Evolutionary conservation across 2,113 vertebrate genomes (phyloP).

Genomic region (Phoxinus phoxinus): DNA sequence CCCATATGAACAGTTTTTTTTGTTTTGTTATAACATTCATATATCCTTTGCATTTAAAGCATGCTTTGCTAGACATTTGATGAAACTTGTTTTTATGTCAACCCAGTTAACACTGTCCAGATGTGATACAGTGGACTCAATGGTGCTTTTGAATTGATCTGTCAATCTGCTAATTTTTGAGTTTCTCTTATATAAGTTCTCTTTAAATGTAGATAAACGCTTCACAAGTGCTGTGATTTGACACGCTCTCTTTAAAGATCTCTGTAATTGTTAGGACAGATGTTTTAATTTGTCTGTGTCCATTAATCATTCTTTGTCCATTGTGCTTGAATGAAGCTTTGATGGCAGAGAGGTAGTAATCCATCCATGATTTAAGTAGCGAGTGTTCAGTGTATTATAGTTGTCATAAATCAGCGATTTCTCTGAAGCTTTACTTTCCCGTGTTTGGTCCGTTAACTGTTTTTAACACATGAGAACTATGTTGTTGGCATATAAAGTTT

Average conservation of each 20-base stretch:
- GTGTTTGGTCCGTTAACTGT: not conserved
- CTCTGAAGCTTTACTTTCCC: not conserved
- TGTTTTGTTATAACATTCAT: not conserved
- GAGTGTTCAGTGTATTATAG: not conserved
- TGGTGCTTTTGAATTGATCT: not conserved
- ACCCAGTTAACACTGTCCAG: not conserved
- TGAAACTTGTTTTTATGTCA: not conserved
- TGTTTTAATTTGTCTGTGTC: not conserved
- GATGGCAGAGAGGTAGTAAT: conserved; percentile 24
- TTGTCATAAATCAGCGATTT: not conserved
- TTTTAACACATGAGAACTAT: not conserved
- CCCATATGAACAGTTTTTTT: not conserved
- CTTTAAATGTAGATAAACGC: not conserved
- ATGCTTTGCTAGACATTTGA: not conserved
- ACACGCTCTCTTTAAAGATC: not conserved
- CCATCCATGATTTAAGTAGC: conserved; percentile 32
- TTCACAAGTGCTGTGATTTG: not conserved
- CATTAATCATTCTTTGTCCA: not conserved
- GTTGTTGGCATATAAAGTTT: not conserved
- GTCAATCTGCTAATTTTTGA: not conserved
- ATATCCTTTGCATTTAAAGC: not conserved
- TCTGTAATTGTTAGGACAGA: not conserved
- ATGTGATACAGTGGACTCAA: not conserved
- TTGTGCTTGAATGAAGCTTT: conserved; percentile 24
- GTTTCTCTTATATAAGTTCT: not conserved